Base-by-base conservation (phyloP, 1,140 invertebrate species). In the Bemisia tabaci region DNA sequence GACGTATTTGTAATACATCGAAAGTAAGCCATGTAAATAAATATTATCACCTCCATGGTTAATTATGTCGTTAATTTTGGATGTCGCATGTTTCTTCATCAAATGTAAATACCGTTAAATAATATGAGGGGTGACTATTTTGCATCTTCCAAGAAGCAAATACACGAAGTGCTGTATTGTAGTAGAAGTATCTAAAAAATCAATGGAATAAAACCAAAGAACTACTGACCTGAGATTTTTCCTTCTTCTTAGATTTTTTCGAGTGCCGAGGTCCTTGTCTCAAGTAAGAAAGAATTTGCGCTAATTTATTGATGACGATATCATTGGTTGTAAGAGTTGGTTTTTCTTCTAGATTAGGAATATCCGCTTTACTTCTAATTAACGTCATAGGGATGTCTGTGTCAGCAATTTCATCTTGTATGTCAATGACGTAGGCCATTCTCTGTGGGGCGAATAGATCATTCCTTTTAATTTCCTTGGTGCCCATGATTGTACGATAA, bases 351-450 rank as follows among this genome's bases (percentile, higher is more conserved):
- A 85, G 79, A 64, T 85, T 88, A 0, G 93, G 92, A 61, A 95
- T 92, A 75, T 99, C 97, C 2, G 91, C 90, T 76, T 97, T 95
- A 72, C 94, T 97, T 59, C 97, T 82, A 60, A 98, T 91, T 12
- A 98, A 75, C 0, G 96, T 98, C 0, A 94, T 97, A 0, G 97
- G 97, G 67, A 99, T 95, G 75, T 98, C 96, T 67, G 87, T 89
- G 66, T 94, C 91, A 9, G 87, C 85, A 68, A 86, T 88, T 65
- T 94, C 93, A 74, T 98, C 95, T 68, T 94, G 84, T 67, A 98
- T 77, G 73, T 99, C 96, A 63, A 98, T 92, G 1, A 98, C 89
- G 75, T 99, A 99, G 0, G 97, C 97, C 95, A 98, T 99, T 21
- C 97, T 83, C 0, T 94, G 92, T 0, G 94, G 91, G 2, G 91